A percentile compares a stretch with the other conserved stretches of the same genome.
These are phyloP conservation scores for Manis javanica DNA, from an alignment of 2,797 vertebrate genomes.

Conservation along the genomic window DNA sequence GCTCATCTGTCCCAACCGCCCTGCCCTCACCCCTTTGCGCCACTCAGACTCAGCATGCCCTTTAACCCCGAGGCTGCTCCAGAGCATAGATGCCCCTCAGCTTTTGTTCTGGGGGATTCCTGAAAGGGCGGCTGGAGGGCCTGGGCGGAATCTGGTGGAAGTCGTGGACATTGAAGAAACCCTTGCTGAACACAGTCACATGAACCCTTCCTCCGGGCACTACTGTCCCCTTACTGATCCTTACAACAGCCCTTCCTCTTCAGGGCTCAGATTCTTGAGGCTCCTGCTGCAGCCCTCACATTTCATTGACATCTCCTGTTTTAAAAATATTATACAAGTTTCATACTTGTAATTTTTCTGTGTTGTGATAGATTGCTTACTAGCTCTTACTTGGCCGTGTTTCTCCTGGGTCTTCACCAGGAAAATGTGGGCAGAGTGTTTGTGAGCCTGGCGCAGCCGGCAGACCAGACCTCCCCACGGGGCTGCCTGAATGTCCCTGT, in stretches of 20 bases:
- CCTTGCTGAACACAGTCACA: fast-evolving
- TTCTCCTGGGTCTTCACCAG: neutral
- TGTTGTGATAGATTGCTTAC: neutral
- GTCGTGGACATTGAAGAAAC: neutral
- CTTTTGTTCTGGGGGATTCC: neutral
- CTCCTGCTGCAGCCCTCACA: fast-evolving
- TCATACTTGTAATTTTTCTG: neutral
- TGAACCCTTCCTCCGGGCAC: neutral
- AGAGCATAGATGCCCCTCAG: neutral
- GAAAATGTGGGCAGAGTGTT: fast-evolving
- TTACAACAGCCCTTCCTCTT: neutral
- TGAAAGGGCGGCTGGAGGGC: neutral
- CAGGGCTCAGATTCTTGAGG: too few species aligned
- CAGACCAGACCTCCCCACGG: neutral
- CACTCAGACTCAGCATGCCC: fast-evolving
- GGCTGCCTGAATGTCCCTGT: too few species aligned
- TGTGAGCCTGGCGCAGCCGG: neutral
- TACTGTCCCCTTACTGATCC: fast-evolving
- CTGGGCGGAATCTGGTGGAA: neutral
- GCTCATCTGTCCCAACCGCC: neutral
- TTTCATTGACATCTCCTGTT: neutral
- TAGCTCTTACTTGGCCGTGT: fast-evolving
- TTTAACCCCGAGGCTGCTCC: too few species aligned
- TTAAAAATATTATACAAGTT: neutral
- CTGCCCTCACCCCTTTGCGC: fast-evolving